phyloP scores from a whole-genome alignment of 2,113 vertebrate species.

The Nyctereutes procyonoides region DNA sequence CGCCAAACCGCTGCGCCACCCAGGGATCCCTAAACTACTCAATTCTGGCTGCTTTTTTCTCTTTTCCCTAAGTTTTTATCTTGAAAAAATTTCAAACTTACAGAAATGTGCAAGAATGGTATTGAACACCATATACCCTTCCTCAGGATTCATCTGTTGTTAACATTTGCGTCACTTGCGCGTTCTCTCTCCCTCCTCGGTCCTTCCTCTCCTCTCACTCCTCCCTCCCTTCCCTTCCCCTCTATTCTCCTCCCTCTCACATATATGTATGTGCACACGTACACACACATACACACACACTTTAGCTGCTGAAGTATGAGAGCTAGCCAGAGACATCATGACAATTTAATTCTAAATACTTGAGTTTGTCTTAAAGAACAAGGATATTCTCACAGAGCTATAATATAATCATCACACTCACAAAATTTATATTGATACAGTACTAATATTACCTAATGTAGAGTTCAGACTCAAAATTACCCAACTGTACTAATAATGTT shows the following conservation, averaged over 20 bases:
- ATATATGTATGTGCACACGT: neutral
- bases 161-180: neutral
- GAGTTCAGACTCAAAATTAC: conserved; percentile 39
- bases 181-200: neutral
- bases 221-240: neutral
- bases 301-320: neutral
- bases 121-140: neutral
- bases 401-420: conserved; percentile 21
- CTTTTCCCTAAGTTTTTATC: conserved; percentile 4
- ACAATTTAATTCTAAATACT: conserved; percentile 30
- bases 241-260: neutral
- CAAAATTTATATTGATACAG: neutral
- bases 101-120: neutral
- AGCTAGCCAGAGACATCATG: neutral
- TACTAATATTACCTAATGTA: neutral
- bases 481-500: conserved; percentile 1
- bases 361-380: conserved; percentile 21
- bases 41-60: neutral
- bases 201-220: neutral
- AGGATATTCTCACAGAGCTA: neutral
- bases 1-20: too few relatives aligned
- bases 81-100: conserved; percentile 31
- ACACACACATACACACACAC: neutral
- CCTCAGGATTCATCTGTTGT: neutral
- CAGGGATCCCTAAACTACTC: neutral